Percentiles rank a stretch among this genome's conserved stretches.
Evolutionary conservation across 2,797 vertebrate species (phyloP).

Genomic region (Gila robusta): DNA sequence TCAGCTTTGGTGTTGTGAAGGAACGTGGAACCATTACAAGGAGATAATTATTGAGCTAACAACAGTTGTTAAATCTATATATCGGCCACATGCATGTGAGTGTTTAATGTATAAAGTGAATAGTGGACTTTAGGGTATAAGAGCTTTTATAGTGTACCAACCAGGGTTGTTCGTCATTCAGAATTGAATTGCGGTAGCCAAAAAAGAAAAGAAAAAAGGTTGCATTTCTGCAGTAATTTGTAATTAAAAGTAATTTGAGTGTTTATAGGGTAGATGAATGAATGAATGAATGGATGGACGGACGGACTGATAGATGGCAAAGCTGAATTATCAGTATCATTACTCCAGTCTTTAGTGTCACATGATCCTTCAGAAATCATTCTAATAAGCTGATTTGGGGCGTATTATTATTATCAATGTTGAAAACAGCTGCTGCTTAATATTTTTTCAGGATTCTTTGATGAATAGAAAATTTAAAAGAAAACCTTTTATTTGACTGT

Average conservation of each 20-base stretch:
- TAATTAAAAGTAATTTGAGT: neutral
- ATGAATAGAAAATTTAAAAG: neutral
- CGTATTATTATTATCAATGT: neutral
- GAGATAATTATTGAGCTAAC: constrained; percentile 60
- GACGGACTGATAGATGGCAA: neutral
- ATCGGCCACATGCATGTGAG: neutral
- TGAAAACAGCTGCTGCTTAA: neutral
- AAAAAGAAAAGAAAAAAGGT: neutral
- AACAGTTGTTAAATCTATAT: constrained; percentile 13
- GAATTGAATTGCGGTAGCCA: neutral
- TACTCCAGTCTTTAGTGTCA: neutral
- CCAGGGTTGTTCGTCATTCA: neutral
- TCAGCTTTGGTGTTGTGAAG: constrained; percentile 66
- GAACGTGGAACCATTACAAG: constrained; percentile 44
- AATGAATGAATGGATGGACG: neutral
- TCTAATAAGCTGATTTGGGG: neutral
- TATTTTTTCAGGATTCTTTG: neutral
- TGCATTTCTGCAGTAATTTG: neutral
- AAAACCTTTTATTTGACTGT: neutral
- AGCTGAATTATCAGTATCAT: neutral
- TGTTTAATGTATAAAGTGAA: neutral
- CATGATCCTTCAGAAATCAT: too few species aligned
- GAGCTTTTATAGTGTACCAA: too few species aligned
- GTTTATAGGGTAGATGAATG: neutral
- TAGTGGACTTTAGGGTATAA: neutral